phyloP scores from a whole-genome alignment of 2,797 vertebrate species.

The Austrolebias charrua region DNA sequence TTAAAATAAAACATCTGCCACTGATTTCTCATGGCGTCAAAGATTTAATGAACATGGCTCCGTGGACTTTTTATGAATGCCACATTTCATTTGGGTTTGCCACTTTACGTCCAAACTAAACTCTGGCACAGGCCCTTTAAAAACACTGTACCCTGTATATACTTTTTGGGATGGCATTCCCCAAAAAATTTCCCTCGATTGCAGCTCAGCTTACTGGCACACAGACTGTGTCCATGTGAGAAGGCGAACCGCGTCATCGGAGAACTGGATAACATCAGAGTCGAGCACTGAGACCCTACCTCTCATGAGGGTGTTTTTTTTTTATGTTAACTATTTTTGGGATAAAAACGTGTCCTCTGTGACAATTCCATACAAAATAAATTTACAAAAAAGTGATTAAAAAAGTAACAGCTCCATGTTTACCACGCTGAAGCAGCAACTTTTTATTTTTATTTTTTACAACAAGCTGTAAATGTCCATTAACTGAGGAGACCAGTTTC shows the following conservation, averaged over 20 bases:
- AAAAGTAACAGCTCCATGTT: too few species aligned
- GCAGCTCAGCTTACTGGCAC: constrained; percentile 42
- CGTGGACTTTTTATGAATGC: constrained; percentile 67
- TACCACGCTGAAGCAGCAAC: too few species aligned
- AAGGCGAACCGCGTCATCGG: constrained; percentile 53
- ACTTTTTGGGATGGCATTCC: constrained; percentile 43
- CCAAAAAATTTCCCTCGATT: constrained; percentile 49
- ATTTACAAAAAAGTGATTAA: too few species aligned
- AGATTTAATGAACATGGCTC: constrained; percentile 75
- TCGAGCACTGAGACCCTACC: constrained; percentile 22
- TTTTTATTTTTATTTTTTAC: too few species aligned
- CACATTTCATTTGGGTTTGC: constrained; percentile 69
- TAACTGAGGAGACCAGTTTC: too few species aligned
- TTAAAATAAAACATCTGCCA: constrained; percentile 78
- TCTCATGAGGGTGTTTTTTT: constrained; percentile 15
- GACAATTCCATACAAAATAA: not conserved
- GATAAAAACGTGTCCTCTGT: constrained; percentile 10
- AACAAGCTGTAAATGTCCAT: too few species aligned
- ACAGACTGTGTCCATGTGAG: constrained; percentile 32
- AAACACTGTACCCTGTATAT: too few species aligned
- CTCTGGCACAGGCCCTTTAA: constrained; percentile 51
- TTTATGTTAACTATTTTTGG: constrained; percentile 28
- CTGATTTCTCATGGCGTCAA: constrained; percentile 80
- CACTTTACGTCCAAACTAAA: constrained; percentile 56
- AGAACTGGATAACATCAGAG: constrained; percentile 61